Evolutionary conservation across 2,888 invertebrate species (phyloP).

Genomic region (Drosophila limbata): DNA sequence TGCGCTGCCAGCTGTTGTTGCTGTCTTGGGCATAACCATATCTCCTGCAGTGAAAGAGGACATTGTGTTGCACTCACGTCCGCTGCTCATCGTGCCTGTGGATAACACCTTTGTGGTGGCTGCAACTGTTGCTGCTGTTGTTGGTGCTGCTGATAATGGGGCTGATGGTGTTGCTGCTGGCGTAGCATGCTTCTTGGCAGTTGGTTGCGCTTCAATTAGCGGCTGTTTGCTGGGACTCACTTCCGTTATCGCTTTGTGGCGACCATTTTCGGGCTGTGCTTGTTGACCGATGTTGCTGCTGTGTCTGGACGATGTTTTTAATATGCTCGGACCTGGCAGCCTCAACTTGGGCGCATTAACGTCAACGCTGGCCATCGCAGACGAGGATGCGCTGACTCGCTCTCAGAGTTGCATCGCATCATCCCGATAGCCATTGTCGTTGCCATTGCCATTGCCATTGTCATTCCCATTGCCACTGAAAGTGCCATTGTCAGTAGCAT

Average conservation of each 20-base stretch:
- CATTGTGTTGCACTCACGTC: constrained; percentile 78
- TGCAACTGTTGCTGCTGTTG: constrained; percentile 42
- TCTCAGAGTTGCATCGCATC: constrained; percentile 86
- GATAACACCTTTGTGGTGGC: constrained; percentile 72
- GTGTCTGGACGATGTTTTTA: constrained; percentile 83
- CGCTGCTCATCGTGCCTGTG: constrained; percentile 79
- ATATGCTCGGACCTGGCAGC: constrained; percentile 84
- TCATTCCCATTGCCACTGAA: constrained; percentile 32
- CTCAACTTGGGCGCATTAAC: constrained; percentile 50
- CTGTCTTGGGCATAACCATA: constrained; percentile 19
- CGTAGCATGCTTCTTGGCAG: constrained; percentile 40
- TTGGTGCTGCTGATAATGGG: constrained; percentile 19
- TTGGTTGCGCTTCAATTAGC: constrained; percentile 65
- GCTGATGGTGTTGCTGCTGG: constrained; percentile 52
- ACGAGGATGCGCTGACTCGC: constrained; percentile 85
- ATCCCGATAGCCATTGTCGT: constrained; percentile 65
- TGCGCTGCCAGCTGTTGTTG: constrained; percentile 19
- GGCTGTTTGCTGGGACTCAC: constrained; percentile 78
- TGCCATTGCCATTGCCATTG: constrained; percentile 40
- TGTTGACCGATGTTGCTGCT: constrained; percentile 54
- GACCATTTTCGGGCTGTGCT: constrained; percentile 59
- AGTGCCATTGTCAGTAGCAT: constrained; percentile 22
- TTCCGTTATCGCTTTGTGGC: constrained; percentile 43
- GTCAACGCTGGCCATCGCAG: constrained; percentile 55
- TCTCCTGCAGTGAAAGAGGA: constrained; percentile 72